Base-by-base conservation (phyloP, 1,140 invertebrate species). In the Hypsibius dujardini region DNA sequence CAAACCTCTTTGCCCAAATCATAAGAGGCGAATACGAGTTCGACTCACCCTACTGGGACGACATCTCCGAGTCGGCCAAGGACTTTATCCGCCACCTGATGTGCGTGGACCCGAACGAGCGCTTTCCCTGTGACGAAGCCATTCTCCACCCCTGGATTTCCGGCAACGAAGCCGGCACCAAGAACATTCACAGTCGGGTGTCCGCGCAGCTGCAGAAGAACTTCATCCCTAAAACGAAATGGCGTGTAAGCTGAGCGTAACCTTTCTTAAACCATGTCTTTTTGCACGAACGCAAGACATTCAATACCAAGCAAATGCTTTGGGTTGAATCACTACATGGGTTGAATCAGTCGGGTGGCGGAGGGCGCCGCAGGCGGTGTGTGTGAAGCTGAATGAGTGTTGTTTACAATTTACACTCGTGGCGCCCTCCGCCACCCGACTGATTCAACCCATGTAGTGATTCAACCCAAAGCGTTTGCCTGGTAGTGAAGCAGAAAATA, bases 41-140 rank as follows among this genome's bases (percentile, higher is more conserved):
- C 82, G 95, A 98, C 82, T 94, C 94, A 59, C 95, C 95, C 1
- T 98, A 98, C 81, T 99, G 95, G 95, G 95, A 98, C 82, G 94
- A 98, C 77, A 99, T 99, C 76, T 97, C 93, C 79, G 93, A 97
- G 76, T 97, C 94, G 76, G 95, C 95, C 15, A 99, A 98, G 83
- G 92, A 98, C 81, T 99, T 99, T 80, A 98, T 99, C 77, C 85
- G 87, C 72, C 89, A 95, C 78, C 82, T 98, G 76, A 98, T 99
- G 91, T 97, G 94, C 82, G 95, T 98, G 74, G 90, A 97, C 82
- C 91, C 94, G 2, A 90, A 93, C 71, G 90, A 91, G 76, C 76
- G 86, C 74, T 86, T 79, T 75, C 84, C 83, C 1, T 87, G 86
- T 76, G 90, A 90, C 77, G 87, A 93, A 82, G 92, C 95, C 50